phyloP scores from a whole-genome alignment of 2,797 vertebrate genomes.

The Xyrichtys novacula region DNA sequence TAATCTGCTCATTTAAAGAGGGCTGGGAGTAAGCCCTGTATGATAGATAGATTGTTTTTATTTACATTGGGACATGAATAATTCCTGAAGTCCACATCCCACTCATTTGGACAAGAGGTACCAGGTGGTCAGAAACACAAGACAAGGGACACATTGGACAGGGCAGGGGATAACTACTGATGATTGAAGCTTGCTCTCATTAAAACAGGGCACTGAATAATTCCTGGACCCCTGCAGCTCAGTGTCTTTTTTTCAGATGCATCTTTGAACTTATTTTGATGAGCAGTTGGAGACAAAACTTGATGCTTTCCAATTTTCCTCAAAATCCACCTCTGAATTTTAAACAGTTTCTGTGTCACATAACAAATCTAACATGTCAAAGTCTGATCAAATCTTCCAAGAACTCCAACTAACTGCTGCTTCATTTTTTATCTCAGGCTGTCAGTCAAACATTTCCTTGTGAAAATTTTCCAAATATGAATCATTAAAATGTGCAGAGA shows the following conservation, averaged over 20 bases:
- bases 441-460: conserved; percentile 21
- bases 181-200: neutral
- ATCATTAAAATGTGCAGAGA: conserved; percentile 18
- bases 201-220: neutral
- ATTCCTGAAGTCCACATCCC: too few species aligned
- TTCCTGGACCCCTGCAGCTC: neutral
- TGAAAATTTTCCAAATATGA: conserved; percentile 24
- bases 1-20: neutral
- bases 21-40: neutral
- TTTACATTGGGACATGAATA: neutral
- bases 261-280: neutral
- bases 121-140: too few species aligned
- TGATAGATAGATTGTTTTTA: neutral
- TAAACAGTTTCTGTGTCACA: neutral
- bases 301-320: neutral
- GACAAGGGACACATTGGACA: neutral
- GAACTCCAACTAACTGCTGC: conserved; percentile 10
- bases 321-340: conserved; percentile 1
- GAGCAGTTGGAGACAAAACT: neutral
- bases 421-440: conserved; percentile 13
- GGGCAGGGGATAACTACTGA: neutral
- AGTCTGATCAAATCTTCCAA: conserved; percentile 14
- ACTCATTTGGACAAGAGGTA: too few species aligned
- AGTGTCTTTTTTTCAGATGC: neutral
- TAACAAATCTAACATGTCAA: conserved; percentile 6